These are phyloP conservation scores for Trachymyrmex septentrionalis DNA, from an alignment of 1,140 invertebrate genomes.

Conservation along the genomic window DNA sequence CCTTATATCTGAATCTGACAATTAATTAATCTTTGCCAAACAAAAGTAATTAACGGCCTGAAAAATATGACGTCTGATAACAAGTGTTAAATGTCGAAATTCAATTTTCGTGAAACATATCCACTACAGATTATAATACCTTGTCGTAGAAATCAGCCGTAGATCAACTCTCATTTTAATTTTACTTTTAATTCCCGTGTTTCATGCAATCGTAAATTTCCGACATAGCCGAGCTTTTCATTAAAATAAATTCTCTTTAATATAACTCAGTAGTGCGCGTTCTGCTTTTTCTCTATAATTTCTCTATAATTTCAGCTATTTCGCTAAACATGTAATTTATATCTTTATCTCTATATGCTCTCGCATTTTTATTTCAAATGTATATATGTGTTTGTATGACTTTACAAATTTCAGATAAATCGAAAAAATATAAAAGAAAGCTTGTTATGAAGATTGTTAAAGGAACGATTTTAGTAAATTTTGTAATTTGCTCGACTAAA, in stretches of 20 bases:
- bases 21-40: slow-evolving; percentile 20
- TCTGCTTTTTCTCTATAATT: slow-evolving; percentile 18
- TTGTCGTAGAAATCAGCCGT: slow-evolving; percentile 14
- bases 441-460: background rate
- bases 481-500: background rate
- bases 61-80: slow-evolving; percentile 27
- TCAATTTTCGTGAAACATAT: slow-evolving; percentile 22
- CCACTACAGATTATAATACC: background rate
- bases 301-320: slow-evolving; percentile 38
- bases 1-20: background rate
- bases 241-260: slow-evolving; percentile 52
- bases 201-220: slow-evolving; percentile 41
- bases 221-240: slow-evolving; percentile 7
- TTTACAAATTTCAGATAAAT: background rate
- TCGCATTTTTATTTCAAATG: slow-evolving; percentile 18
- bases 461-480: background rate
- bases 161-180: slow-evolving; percentile 45
- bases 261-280: background rate
- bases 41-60: background rate
- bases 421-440: background rate
- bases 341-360: background rate
- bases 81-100: slow-evolving; percentile 19
- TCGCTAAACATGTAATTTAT: slow-evolving; percentile 39
- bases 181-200: background rate
- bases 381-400: background rate